These are phyloP conservation scores for Momotus momota DNA, from an alignment of 2,797 vertebrate genomes.

Conservation along the genomic window DNA sequence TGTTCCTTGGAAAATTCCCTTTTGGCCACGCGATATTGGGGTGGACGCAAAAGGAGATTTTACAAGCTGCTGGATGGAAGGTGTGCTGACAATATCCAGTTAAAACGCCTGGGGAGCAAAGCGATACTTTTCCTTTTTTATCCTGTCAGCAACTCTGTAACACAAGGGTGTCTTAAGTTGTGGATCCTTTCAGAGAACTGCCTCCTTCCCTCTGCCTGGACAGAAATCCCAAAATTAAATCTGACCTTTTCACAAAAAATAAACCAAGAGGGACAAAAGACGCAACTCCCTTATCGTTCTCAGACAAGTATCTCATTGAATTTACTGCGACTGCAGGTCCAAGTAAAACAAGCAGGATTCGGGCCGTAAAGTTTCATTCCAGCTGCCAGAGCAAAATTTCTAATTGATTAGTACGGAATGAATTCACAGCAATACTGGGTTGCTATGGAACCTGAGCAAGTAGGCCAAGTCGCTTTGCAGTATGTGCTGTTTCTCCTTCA, in stretches of 20 bases:
- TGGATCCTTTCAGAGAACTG: not conserved
- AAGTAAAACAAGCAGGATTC: slow-evolving; percentile 43
- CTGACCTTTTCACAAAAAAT: slow-evolving; percentile 28
- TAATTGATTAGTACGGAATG: slow-evolving; percentile 56
- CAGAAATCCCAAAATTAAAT: slow-evolving; percentile 12
- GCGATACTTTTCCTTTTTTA: not conserved
- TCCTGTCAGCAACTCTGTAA: not conserved
- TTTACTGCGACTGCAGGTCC: not conserved
- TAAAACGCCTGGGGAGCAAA: not conserved
- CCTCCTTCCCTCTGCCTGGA: not conserved
- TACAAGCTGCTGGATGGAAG: not conserved
- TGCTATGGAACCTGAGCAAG: slow-evolving; percentile 67
- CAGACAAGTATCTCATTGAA: not conserved
- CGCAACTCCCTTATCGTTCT: not conserved
- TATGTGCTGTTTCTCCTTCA: slow-evolving; percentile 63
- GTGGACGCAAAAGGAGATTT: not conserved
- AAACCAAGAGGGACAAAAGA: not conserved
- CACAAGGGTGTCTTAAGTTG: not conserved
- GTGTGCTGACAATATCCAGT: not conserved
- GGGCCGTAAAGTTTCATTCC: slow-evolving; percentile 45
- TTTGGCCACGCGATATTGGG: not conserved
- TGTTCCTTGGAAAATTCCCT: not conserved
- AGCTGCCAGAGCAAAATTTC: slow-evolving; percentile 63
- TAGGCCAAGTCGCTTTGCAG: slow-evolving; percentile 44
- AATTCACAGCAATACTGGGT: slow-evolving; percentile 45